phyloP scores from a whole-genome alignment of 2,113 vertebrate genomes.

The Scortum barcoo region DNA sequence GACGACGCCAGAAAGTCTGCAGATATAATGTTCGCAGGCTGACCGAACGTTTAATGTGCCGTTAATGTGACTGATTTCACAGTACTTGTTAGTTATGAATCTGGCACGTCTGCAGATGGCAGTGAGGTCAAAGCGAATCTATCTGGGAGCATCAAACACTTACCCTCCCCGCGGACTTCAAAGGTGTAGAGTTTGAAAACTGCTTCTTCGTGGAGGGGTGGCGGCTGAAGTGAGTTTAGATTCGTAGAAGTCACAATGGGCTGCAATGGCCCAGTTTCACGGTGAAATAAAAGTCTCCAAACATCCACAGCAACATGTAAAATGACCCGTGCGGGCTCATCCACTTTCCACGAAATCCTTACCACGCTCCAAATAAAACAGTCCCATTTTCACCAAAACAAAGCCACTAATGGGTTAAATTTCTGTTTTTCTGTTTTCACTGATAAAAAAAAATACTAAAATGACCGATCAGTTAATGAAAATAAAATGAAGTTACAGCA shows the following conservation, averaged over 20 bases:
- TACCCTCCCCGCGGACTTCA: not conserved
- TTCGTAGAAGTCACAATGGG: not conserved
- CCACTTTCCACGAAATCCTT: too few species aligned
- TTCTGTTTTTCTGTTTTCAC: not conserved
- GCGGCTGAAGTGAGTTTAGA: slow-evolving; percentile 20
- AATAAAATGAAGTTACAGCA: too few species aligned
- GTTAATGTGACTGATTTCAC: slow-evolving; percentile 44
- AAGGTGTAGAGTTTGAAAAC: slow-evolving; percentile 7
- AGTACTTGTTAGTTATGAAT: slow-evolving; percentile 35
- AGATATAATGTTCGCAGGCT: slow-evolving; percentile 48
- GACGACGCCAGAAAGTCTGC: slow-evolving; percentile 67
- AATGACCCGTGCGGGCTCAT: not conserved
- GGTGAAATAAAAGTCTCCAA: not conserved
- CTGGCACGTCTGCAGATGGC: not conserved
- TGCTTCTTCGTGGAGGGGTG: slow-evolving; percentile 5
- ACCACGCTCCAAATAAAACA: not conserved
- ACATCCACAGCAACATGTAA: not conserved
- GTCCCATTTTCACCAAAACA: not conserved
- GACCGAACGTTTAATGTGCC: too few species aligned
- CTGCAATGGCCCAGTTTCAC: slow-evolving; percentile 13
- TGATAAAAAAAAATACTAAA: too few species aligned
- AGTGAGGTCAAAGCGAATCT: slow-evolving; percentile 15
- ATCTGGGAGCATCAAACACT: slow-evolving; percentile 4
- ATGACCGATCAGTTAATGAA: too few species aligned
- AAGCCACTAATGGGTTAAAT: not conserved